phyloP scores from a whole-genome alignment of 2,888 invertebrate species.

The Philopedon plagiatum region DNA sequence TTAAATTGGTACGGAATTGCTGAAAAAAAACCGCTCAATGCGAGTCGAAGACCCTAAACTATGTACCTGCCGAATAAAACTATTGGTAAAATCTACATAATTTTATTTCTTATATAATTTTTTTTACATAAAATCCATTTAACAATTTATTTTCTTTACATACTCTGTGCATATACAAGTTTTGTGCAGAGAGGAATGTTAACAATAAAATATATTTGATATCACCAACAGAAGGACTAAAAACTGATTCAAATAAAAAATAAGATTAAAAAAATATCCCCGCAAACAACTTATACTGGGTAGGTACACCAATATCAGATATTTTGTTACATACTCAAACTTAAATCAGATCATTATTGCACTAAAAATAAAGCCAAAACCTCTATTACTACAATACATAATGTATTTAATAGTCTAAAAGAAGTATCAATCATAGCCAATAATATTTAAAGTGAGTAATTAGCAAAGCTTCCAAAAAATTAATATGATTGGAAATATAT shows the following conservation, averaged over 20 bases:
- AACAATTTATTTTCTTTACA: not conserved
- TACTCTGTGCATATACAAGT: not conserved
- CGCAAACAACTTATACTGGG: not conserved
- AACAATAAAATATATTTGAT: slow-evolving; percentile 48
- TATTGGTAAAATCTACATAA: not conserved
- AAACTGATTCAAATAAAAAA: not conserved
- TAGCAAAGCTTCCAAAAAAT: too few species aligned
- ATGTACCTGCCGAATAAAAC: too few species aligned
- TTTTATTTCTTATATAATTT: not conserved
- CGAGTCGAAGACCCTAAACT: too few species aligned
- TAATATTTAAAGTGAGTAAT: too few species aligned
- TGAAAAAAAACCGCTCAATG: too few species aligned
- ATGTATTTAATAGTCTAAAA: too few species aligned
- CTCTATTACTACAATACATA: not conserved
- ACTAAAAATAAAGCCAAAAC: slow-evolving; percentile 13
- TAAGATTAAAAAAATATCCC: not conserved
- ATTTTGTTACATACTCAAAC: too few species aligned
- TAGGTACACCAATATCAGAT: too few species aligned
- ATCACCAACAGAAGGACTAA: slow-evolving; percentile 14
- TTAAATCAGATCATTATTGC: slow-evolving; percentile 9
- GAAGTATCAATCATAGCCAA: too few species aligned
- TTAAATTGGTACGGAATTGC: too few species aligned
- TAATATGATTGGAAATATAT: too few species aligned
- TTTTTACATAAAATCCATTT: not conserved
- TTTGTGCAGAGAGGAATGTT: slow-evolving; percentile 65